These are phyloP conservation scores for Sclerurus mexicanus DNA, from an alignment of 2,113 vertebrate species.

Conservation along the genomic window DNA sequence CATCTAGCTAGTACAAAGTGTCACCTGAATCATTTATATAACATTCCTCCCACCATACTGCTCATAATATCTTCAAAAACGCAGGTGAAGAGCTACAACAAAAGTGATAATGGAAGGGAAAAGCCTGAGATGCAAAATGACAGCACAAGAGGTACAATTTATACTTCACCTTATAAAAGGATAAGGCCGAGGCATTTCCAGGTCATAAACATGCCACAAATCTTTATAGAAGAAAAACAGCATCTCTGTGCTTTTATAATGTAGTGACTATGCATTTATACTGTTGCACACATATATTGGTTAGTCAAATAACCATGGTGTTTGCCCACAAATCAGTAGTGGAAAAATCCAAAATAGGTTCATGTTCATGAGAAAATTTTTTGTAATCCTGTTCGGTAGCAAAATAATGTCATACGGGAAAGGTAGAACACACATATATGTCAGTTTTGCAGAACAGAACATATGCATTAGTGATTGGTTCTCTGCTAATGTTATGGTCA, in stretches of 20 bases:
- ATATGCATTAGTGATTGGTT: not conserved
- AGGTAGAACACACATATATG: too few relatives aligned
- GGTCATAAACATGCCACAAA: not conserved
- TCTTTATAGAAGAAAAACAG: not conserved
- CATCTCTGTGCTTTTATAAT: not conserved
- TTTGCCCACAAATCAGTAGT: not conserved
- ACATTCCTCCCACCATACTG: constrained; percentile 24
- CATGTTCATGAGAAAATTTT: not conserved
- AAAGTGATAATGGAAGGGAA: constrained; percentile 34
- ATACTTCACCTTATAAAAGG: not conserved
- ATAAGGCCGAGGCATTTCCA: not conserved
- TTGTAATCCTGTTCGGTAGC: not conserved
- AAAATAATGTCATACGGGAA: not conserved
- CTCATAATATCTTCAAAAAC: constrained; percentile 45
- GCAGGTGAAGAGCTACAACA: constrained; percentile 15
- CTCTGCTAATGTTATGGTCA: not conserved
- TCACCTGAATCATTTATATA: constrained; percentile 51
- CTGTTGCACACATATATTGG: not conserved
- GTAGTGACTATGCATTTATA: not conserved
- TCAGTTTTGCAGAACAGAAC: not conserved
- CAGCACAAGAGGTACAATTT: constrained; percentile 4
- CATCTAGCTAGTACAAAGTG: constrained; percentile 31
- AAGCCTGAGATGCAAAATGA: constrained; percentile 1
- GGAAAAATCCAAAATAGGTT: not conserved
- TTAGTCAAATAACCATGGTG: not conserved